Evolutionary conservation across 1,140 invertebrate genomes (phyloP), one percentile per base, ranked within the genome.

Genomic region (Drosophila nebulosa): DNA sequence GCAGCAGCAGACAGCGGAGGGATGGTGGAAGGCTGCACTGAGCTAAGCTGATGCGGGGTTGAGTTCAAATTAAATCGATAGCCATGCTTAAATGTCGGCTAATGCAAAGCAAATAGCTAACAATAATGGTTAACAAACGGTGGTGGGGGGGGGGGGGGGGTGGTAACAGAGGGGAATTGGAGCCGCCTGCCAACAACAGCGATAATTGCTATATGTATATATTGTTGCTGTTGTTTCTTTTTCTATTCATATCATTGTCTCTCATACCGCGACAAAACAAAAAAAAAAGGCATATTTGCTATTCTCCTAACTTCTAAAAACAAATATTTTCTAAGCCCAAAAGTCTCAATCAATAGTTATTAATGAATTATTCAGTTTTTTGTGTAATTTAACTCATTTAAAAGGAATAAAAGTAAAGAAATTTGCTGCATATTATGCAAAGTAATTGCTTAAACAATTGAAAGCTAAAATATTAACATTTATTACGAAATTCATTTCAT

Each of bases 41-140:
- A n/a, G n/a, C n/a, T n/a, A n/a, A n/a, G n/a, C n/a, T 24, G 10
- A 14, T 46, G 21, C n/a, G 3, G 21, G 56, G 46, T 27, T 56
- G 80, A 73, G 66, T 55, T 88, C 46, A 86, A 86, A 86, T 86
- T 86, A 86, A 86, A 86, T 75, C 83, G 81, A 86, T 86, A 81
- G 83, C 78, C 70, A 67, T 81, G 81, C 81, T 86, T 86, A 86
- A 86, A 86, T 86, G 81, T 86, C 81, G 81, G 81, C 81, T 86
- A 88, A 86, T 86, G 83, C 83, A 86, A 86, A 88, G 81, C 78
- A 78, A 86, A 86, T 74, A 81, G 78, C 74, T 78, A 86, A 86
- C 81, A 85, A 86, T 75, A 24, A 64, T 71, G 55, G 12, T 4
- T 35, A 69, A n/a, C n/a, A n/a, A n/a, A n/a, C n/a, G n/a, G n/a